These are phyloP conservation scores for Caerostris darwini DNA, from an alignment of 1,140 invertebrate species.

Conservation along the genomic window DNA sequence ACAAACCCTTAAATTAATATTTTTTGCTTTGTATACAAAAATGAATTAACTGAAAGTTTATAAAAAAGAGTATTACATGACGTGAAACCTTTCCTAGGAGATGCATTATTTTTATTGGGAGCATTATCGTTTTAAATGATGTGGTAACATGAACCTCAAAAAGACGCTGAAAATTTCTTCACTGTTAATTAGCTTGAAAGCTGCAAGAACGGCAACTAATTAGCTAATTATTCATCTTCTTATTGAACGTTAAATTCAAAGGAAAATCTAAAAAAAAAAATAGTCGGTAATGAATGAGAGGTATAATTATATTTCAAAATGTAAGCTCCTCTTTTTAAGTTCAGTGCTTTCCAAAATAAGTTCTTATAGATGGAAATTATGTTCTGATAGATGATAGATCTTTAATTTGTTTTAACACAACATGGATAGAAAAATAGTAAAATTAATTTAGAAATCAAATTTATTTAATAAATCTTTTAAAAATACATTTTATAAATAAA, in stretches of 20 bases:
- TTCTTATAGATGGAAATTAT: too few species aligned
- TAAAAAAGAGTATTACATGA: neutral
- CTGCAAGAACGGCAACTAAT: neutral
- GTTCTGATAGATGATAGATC: too few species aligned
- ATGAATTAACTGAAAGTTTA: neutral
- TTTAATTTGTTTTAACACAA: too few species aligned
- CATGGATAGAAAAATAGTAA: too few species aligned
- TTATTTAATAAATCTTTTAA: too few species aligned
- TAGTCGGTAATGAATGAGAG: neutral
- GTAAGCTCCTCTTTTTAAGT: neutral
- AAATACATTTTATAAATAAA: too few species aligned
- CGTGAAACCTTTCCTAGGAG: neutral
- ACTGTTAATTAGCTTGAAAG: constrained; percentile 8
- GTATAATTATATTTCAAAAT: neutral
- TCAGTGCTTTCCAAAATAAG: neutral
- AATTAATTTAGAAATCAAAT: too few species aligned
- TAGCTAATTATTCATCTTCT: constrained; percentile 9
- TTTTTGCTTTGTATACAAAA: neutral
- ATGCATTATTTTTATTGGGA: neutral
- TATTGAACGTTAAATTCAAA: neutral
- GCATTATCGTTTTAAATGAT: neutral
- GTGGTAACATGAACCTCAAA: neutral
- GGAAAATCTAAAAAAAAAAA: neutral
- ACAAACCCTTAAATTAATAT: too few species aligned
- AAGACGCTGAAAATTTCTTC: neutral